Percentiles rank a stretch among this genome's conserved stretches.
phyloP scores from a whole-genome alignment of 2,797 vertebrate genomes.

The Mormyrops attenuatus region DNA sequence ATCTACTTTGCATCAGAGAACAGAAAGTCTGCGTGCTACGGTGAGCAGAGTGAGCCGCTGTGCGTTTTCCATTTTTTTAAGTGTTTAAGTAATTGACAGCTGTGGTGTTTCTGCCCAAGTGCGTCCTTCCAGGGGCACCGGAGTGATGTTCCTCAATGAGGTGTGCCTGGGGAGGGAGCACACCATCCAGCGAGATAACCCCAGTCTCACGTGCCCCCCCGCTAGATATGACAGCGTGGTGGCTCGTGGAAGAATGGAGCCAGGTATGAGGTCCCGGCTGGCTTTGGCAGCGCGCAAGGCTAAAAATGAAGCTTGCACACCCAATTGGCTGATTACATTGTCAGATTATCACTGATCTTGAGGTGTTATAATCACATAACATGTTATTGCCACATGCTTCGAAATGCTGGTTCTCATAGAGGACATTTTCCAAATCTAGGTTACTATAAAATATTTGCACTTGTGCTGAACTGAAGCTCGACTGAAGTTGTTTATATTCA shows the following conservation, averaged over 20 bases:
- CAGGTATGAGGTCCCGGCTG: constrained; percentile 54
- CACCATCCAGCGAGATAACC: constrained; percentile 56
- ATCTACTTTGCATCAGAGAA: constrained; percentile 92
- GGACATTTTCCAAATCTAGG: background rate
- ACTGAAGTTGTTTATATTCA: background rate
- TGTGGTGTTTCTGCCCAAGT: constrained; percentile 53
- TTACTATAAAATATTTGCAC: background rate
- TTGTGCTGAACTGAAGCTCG: background rate
- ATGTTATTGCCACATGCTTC: background rate
- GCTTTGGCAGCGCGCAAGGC: background rate
- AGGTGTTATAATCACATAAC: background rate
- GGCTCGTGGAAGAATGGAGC: constrained; percentile 70
- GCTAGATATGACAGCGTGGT: constrained; percentile 69
- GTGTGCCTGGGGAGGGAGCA: constrained; percentile 77
- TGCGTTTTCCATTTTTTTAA: background rate
- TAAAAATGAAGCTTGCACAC: background rate
- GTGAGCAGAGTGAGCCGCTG: constrained; percentile 54
- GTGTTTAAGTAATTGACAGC: background rate
- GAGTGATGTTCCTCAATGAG: constrained; percentile 88
- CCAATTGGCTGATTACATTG: background rate
- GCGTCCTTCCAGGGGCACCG: constrained; percentile 46
- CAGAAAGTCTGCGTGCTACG: constrained; percentile 74
- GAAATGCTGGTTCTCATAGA: background rate
- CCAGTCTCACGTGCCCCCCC: constrained; percentile 56
- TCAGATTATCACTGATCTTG: background rate